phyloP scores from a whole-genome alignment of 2,797 vertebrate genomes.

The Oreochromis grahami region DNA sequence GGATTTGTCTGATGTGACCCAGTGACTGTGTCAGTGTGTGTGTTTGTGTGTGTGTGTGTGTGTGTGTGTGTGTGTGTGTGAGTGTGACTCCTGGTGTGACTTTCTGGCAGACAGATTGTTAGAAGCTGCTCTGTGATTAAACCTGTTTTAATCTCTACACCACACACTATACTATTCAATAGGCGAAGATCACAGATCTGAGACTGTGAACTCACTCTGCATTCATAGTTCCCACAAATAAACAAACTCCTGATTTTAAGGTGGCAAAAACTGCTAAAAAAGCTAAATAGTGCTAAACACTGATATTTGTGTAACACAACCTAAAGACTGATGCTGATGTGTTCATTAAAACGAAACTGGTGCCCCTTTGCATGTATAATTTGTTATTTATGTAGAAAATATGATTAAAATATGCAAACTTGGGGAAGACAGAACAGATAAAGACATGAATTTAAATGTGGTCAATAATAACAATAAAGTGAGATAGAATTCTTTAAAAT shows the following conservation, averaged over 20 bases:
- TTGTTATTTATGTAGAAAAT: not conserved
- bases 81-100: conserved; percentile 18
- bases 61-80: not conserved
- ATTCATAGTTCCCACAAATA: not conserved
- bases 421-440: not conserved
- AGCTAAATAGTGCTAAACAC: not conserved
- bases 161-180: not conserved
- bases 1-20: conserved; percentile 20
- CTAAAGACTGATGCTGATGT: not conserved
- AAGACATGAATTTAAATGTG: not conserved
- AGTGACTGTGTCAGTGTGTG: not conserved
- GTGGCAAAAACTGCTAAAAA: not conserved
- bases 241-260: not conserved
- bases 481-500: not conserved
- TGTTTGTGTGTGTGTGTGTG: not conserved
- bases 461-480: not conserved
- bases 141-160: conserved; percentile 69
- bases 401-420: not conserved
- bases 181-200: not conserved
- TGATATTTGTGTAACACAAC: not conserved
- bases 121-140: conserved; percentile 71
- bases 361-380: not conserved
- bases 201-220: not conserved
- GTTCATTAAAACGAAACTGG: not conserved
- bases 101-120: conserved; percentile 65